Evolutionary conservation across 2,113 vertebrate genomes (phyloP).

Genomic region (Galemys pyrenaicus): DNA sequence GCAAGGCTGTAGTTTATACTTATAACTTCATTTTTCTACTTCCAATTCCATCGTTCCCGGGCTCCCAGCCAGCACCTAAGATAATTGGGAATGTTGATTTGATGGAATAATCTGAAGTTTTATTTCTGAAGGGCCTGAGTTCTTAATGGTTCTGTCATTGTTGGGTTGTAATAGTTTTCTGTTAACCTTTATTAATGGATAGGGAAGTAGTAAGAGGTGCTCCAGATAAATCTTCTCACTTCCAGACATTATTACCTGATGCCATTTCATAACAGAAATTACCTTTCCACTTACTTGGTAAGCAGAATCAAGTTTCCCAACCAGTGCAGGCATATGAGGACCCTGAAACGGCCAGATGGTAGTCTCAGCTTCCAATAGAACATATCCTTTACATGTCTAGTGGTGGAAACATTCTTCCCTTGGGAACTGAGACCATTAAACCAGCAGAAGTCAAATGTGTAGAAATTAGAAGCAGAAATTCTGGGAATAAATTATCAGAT

Average conservation of each 20-base stretch:
- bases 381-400: not conserved
- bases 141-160: constrained; percentile 1
- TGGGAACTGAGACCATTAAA: not conserved
- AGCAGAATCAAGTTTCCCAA: not conserved
- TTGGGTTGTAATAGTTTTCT: not conserved
- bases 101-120: not conserved
- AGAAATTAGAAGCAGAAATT: not conserved
- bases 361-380: not conserved
- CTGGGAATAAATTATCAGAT: not conserved
- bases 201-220: not conserved
- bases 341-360: not conserved
- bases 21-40: not conserved
- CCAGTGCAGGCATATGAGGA: not conserved
- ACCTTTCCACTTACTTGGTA: not conserved
- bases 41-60: not conserved
- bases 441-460: not conserved
- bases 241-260: not conserved
- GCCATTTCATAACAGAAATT: not conserved
- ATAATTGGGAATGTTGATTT: not conserved
- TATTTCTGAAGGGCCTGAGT: not conserved
- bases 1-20: not conserved
- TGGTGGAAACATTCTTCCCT: not conserved
- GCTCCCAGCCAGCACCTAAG: not conserved
- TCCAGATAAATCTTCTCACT: not conserved
- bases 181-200: not conserved